Base-by-base conservation (phyloP, 2,888 invertebrate species). In the Alloscopus bannaensis region DNA sequence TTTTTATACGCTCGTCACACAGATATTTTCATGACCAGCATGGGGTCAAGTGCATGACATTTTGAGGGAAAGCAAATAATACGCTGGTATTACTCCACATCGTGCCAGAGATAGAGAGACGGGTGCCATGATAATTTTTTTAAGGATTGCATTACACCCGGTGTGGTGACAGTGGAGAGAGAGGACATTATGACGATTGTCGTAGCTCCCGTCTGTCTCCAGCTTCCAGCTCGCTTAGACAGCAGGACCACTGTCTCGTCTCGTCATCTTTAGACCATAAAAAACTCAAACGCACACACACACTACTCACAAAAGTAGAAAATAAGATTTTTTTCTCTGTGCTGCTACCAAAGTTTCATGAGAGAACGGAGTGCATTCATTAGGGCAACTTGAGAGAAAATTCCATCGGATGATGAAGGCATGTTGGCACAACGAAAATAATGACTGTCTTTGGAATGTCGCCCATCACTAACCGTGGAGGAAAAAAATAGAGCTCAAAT, bases 31-130 rank as follows among this genome's bases (percentile, higher is more conserved):
- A 80, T 59, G 72, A 82, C 75, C 83, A 81, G 81, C 83, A 81
- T 83, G 84, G 81, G 81, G 83, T 81, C 84, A 83, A 84, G 81
- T 82, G 81, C 83, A 83, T 81, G 78, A 83, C 69, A 71, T 22
- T 57, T n/a, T 64, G 65, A 29, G 65, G 18, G 26, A 55, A 16
- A 24, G 55, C 40, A 36, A 18, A n/a, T n/a, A n/a, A n/a, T n/a
- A n/a, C n/a, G n/a, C n/a, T n/a, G n/a, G n/a, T n/a, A n/a, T n/a
- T n/a, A n/a, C n/a, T n/a, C n/a, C n/a, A n/a, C n/a, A n/a, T n/a
- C 52, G 52, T 52, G 20, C 52, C 18, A 2, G 18, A n/a, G 18
- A 2, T 11, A 8, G 52, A 52, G 6, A 47, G 52, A 52, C 52
- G 52, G 22, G 11, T 11, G 11, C 18, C 13, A 18, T 52, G 18